phyloP scores from a whole-genome alignment of 2,888 invertebrate genomes.

The Dryocosmus kuriphilus region DNA sequence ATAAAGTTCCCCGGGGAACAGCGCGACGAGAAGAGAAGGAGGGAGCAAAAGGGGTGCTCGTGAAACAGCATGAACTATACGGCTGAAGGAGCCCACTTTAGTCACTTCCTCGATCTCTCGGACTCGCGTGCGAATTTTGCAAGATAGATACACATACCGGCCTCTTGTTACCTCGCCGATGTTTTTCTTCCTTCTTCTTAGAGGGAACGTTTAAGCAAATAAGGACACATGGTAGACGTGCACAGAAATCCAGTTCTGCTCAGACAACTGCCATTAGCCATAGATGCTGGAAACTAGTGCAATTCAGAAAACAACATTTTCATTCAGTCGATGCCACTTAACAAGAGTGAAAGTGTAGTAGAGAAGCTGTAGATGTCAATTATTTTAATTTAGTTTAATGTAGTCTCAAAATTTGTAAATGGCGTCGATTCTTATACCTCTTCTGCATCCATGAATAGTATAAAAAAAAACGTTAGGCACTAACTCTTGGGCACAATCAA shows the following conservation, averaged over 20 bases:
- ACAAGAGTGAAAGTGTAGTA: neutral
- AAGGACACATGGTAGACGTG: slow-evolving; percentile 41
- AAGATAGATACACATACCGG: slow-evolving; percentile 43
- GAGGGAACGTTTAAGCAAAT: slow-evolving; percentile 43
- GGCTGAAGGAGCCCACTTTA: slow-evolving; percentile 37
- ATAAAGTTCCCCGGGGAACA: slow-evolving; percentile 49
- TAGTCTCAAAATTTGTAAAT: neutral
- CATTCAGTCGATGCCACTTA: neutral
- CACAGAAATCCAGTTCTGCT: slow-evolving; percentile 3
- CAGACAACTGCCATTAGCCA: slow-evolving; percentile 14
- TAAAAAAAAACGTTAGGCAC: slow-evolving; percentile 14
- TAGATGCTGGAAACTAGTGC: slow-evolving; percentile 17
- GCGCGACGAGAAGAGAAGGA: slow-evolving; percentile 21
- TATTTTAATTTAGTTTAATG: neutral
- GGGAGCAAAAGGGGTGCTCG: slow-evolving; percentile 16
- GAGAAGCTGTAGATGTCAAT: no score
- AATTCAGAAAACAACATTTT: slow-evolving; percentile 16
- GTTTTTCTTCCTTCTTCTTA: slow-evolving; percentile 25
- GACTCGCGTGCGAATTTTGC: slow-evolving; percentile 48
- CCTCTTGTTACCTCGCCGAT: slow-evolving; percentile 41
- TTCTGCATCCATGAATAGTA: slow-evolving; percentile 15
- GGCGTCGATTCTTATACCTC: neutral
- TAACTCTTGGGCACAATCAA: slow-evolving; percentile 46
- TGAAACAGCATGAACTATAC: slow-evolving; percentile 40
- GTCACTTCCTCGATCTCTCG: slow-evolving; percentile 48